These are phyloP conservation scores for Agrotis exclamationis DNA, from an alignment of 2,888 invertebrate species.

Conservation along the genomic window DNA sequence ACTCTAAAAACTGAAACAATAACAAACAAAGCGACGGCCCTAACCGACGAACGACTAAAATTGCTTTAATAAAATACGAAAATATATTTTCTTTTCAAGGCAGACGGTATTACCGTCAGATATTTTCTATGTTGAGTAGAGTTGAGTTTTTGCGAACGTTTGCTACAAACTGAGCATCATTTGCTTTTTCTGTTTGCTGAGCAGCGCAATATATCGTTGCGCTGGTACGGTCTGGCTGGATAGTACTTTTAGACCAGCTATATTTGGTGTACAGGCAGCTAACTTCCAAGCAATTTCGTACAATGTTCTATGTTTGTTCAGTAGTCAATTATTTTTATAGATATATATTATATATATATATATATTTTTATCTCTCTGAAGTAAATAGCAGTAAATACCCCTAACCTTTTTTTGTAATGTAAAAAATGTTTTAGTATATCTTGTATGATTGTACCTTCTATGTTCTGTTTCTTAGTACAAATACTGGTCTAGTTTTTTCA, in stretches of 20 bases:
- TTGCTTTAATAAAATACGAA: constrained; percentile 83
- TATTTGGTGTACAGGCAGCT: constrained; percentile 1
- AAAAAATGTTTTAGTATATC: neutral
- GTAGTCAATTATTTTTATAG: neutral
- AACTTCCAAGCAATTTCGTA: neutral
- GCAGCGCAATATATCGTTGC: constrained; percentile 55
- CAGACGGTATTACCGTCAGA: constrained; percentile 73
- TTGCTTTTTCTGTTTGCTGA: constrained; percentile 58
- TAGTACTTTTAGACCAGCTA: constrained; percentile 16
- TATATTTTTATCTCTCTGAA: no score
- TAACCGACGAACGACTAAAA: constrained; percentile 69
- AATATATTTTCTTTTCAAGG: constrained; percentile 79
- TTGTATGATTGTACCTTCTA: neutral
- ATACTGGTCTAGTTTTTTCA: constrained; percentile 4
- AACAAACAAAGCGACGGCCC: constrained; percentile 66
- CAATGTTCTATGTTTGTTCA: neutral
- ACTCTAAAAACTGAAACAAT: constrained; percentile 31
- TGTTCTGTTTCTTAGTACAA: no score
- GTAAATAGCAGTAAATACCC: no score
- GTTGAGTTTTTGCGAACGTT: constrained; percentile 61
- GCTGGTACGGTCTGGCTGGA: constrained; percentile 17
- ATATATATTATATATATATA: no score
- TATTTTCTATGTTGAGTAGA: constrained; percentile 56
- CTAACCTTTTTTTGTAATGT: neutral
- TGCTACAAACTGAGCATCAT: constrained; percentile 49